These are phyloP conservation scores for Heliconius hewitsoni DNA, from an alignment of 1,140 invertebrate genomes.

Conservation along the genomic window DNA sequence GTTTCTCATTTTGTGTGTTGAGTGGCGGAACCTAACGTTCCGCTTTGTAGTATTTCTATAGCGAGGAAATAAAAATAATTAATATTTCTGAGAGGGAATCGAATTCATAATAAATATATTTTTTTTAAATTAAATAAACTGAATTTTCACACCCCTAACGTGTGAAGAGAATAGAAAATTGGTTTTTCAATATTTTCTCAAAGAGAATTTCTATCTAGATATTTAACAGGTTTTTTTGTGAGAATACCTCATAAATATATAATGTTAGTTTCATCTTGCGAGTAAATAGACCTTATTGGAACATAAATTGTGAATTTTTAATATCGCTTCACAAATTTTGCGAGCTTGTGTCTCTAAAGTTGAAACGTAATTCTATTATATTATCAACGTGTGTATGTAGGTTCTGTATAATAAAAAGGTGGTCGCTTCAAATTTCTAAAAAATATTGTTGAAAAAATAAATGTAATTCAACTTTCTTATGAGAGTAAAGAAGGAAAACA, in stretches of 20 bases:
- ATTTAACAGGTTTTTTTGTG: slow-evolving; percentile 21
- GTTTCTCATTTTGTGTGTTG: too few relatives aligned
- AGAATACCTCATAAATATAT: slow-evolving; percentile 19
- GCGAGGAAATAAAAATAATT: too few relatives aligned
- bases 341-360: not conserved
- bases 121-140: too few relatives aligned
- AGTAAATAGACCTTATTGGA: slow-evolving; percentile 13
- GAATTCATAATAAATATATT: too few relatives aligned
- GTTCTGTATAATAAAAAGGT: not conserved
- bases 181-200: slow-evolving; percentile 26
- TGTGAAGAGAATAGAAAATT: slow-evolving; percentile 21
- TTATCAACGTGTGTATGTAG: not conserved
- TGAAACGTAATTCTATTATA: slow-evolving; percentile 15
- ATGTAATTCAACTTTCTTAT: too few relatives aligned
- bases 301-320: slow-evolving; percentile 18
- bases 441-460: too few relatives aligned
- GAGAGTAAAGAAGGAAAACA: too few relatives aligned
- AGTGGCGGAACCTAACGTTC: too few relatives aligned
- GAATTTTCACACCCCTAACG: slow-evolving; percentile 3
- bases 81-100: too few relatives aligned
- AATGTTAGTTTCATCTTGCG: slow-evolving; percentile 14
- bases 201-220: slow-evolving; percentile 26
- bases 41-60: too few relatives aligned
- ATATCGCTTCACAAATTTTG: slow-evolving; percentile 7
- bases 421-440: not conserved